Percentiles rank a stretch among this genome's conserved stretches.
Evolutionary conservation across 2,113 vertebrate genomes (phyloP).

Genomic region (Onychostruthus taczanowskii): DNA sequence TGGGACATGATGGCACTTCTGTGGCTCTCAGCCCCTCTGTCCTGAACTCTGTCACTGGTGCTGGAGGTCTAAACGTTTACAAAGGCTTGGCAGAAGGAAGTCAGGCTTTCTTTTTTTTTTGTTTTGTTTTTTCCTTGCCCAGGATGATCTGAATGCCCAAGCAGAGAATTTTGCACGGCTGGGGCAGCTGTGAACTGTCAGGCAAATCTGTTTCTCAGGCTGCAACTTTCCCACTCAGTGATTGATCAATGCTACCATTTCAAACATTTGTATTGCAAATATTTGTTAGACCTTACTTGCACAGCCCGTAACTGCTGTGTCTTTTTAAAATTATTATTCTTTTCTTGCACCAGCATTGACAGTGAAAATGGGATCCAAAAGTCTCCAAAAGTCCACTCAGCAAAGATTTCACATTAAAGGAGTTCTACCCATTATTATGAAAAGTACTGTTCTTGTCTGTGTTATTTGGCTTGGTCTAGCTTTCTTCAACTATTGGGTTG

Average conservation of each 20-base stretch:
- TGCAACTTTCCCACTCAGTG: not conserved
- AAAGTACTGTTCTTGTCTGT: not conserved
- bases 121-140: not conserved
- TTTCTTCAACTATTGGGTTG: not conserved
- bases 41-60: not conserved
- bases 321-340: no score
- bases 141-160: not conserved
- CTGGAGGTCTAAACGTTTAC: rapidly evolving
- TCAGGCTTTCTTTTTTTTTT: not conserved
- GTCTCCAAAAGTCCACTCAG: not conserved
- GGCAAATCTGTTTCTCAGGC: not conserved
- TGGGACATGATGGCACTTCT: not conserved
- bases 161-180: not conserved
- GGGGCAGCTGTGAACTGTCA: not conserved
- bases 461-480: not conserved
- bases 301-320: not conserved
- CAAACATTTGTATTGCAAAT: rapidly evolving
- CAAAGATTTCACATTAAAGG: not conserved
- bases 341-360: not conserved
- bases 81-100: not conserved
- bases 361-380: not conserved
- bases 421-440: not conserved
- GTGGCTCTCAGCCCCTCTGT: not conserved
- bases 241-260: not conserved
- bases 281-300: not conserved